Evolutionary conservation across 2,113 vertebrate genomes (phyloP), one percentile per base, ranked within the genome.

Genomic region (Rhegmatorhina hoffmannsi): DNA sequence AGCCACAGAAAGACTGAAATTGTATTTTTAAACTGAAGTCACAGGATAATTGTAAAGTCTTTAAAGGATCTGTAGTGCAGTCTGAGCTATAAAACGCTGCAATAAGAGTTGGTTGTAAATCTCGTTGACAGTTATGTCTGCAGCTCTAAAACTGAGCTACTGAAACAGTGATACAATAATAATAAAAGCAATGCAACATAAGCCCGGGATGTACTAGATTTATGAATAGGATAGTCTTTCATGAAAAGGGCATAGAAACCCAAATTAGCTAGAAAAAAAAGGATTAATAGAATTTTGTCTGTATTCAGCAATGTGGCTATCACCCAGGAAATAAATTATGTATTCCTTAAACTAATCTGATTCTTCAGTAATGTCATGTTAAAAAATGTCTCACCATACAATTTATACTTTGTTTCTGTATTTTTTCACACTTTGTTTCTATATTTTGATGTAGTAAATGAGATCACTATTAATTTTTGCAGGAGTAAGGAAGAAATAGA

Each of bases 61-160:
- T 95, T 83, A 96, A 97, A 96, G 96, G 93, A 97, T 96, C 93
- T 94, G 82, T 95, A 92, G 80, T 89, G 92, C 87, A 96, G 95
- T 25, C 84, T 89, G 95, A 93, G 81, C 75, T 80, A 92, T 97
- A 97, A 98, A 97, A 96, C 77, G 91, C 90, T 80, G 74, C 55
- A 76, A 29, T 82, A 89, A 95, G 84, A 74, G 75, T 72, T 3
- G 3, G 34, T 60, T 95, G 40, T 98, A 97, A 97, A 97, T 98
- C 94, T 96, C 90, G 87, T 79, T 96, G 95, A 92, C 97, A 97
- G 93, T 95, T 97, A 95, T 91, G 87, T 91, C 94, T 96, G 90
- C 96, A 97, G 97, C 96, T 97, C 96, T 97, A 96, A 97, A 97
- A 95, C 68, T 84, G n/a, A 98, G 93, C 95, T 96, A 95, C 96